phyloP scores from a whole-genome alignment of 2,113 vertebrate species.

The Amblyopsis rosae region DNA sequence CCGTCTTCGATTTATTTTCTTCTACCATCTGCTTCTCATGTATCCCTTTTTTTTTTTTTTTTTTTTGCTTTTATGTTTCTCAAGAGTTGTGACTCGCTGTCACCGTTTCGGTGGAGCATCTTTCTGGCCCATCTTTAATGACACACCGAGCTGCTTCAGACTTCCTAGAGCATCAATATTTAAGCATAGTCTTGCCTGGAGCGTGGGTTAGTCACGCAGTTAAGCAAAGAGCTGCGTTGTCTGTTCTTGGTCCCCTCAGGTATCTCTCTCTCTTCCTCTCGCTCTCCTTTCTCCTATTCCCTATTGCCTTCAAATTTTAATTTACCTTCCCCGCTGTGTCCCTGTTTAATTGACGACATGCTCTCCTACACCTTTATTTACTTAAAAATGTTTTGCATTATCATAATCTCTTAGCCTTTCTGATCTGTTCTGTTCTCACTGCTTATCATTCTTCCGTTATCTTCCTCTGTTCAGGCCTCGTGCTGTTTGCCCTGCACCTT shows the following conservation, averaged over 20 bases:
- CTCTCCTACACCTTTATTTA: neutral
- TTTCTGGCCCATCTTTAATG: constrained; percentile 9
- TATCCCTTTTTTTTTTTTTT: neutral
- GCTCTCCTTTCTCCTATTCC: neutral
- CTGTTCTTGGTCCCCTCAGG: constrained; percentile 2
- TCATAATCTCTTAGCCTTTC: neutral
- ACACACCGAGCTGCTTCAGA: constrained; percentile 10
- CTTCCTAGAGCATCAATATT: constrained; percentile 5
- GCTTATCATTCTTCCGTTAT: constrained; percentile 12
- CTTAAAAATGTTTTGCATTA: constrained; percentile 8
- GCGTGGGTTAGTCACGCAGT: constrained; percentile 9
- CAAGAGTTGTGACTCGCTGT: neutral
- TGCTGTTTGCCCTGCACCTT: neutral
- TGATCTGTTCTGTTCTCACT: constrained; percentile 11
- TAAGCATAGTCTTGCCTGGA: neutral
- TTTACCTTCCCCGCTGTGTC: neutral
- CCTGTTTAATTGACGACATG: neutral
- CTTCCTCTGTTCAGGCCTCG: neutral
- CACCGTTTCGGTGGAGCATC: neutral
- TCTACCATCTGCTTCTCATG: neutral
- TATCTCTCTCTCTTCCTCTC: neutral
- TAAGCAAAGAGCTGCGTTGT: constrained; percentile 13
- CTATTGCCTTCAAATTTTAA: neutral
- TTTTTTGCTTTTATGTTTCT: neutral
- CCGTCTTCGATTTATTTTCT: neutral